Conservation (phyloP, 2,888 invertebrate genomes). For the Dryococelus australis region DNA sequence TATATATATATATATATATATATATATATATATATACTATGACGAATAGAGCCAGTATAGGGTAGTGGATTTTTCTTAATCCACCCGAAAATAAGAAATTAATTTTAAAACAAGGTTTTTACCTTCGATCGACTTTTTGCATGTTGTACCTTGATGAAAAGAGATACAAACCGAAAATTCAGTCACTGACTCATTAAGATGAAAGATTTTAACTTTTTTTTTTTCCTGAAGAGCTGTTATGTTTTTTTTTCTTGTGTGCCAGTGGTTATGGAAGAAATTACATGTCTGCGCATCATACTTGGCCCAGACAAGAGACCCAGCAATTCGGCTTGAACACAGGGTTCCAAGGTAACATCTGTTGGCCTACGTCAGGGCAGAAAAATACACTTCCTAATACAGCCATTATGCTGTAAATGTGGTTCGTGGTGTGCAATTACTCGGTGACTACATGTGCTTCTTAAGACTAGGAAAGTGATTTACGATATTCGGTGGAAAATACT, state of each 20-base stretch:
- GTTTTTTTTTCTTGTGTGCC: background rate
- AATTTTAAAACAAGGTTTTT: no score
- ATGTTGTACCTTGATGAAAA: background rate
- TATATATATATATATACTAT: no score
- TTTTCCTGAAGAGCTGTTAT: background rate
- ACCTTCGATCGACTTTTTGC: no score
- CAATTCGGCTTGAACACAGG: slow-evolving; percentile 9
- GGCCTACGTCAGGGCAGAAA: background rate
- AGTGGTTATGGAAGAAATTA: background rate
- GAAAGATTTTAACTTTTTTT: background rate
- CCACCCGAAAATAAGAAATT: no score
- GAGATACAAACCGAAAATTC: background rate
- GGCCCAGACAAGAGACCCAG: background rate
- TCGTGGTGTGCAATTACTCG: background rate
- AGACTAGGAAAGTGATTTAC: background rate
- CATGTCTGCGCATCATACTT: background rate
- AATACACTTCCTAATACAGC: background rate
- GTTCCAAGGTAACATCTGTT: background rate
- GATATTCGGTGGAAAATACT: background rate
- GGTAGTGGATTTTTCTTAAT: no score
- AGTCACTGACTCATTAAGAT: background rate
- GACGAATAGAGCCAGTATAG: no score
- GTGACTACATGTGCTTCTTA: background rate
- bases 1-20: no score
- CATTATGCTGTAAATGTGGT: background rate